phyloP scores from a whole-genome alignment of 2,113 vertebrate species.

The Rhineura floridana region DNA sequence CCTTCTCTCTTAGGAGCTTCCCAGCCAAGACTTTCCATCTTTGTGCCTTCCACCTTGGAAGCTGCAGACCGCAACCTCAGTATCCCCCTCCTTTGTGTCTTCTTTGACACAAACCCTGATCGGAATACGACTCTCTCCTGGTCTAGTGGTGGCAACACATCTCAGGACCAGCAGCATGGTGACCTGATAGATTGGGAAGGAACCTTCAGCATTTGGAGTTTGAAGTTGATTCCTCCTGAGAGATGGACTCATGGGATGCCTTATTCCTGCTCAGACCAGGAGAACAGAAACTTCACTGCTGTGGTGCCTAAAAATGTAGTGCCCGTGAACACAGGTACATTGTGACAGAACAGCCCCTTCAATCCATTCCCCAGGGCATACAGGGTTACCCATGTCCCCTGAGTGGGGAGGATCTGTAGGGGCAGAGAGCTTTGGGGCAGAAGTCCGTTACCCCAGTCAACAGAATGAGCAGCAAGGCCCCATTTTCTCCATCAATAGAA shows the following conservation, averaged over 20 bases:
- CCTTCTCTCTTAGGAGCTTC: background rate
- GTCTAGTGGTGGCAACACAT: background rate
- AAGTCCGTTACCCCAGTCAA: too few species aligned
- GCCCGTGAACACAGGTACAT: background rate
- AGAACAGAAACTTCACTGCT: background rate
- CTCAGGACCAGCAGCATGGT: background rate
- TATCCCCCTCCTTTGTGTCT: background rate
- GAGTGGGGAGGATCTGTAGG: background rate
- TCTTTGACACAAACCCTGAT: background rate
- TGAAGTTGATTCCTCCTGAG: background rate
- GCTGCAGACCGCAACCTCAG: background rate
- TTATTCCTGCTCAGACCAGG: background rate
- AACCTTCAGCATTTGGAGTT: background rate
- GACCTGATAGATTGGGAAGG: background rate
- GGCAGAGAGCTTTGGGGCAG: background rate
- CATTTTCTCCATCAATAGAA: too few species aligned
- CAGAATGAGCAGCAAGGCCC: too few species aligned
- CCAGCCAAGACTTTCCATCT: background rate
- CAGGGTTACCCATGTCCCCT: background rate
- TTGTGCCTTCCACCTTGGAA: background rate
- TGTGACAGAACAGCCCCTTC: too few species aligned
- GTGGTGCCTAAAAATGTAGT: background rate
- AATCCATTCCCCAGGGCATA: too few species aligned
- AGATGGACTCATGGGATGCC: background rate
- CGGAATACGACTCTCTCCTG: background rate